Evolutionary conservation across 2,797 vertebrate genomes (phyloP).

Genomic region (Eutrigla gurnardus): DNA sequence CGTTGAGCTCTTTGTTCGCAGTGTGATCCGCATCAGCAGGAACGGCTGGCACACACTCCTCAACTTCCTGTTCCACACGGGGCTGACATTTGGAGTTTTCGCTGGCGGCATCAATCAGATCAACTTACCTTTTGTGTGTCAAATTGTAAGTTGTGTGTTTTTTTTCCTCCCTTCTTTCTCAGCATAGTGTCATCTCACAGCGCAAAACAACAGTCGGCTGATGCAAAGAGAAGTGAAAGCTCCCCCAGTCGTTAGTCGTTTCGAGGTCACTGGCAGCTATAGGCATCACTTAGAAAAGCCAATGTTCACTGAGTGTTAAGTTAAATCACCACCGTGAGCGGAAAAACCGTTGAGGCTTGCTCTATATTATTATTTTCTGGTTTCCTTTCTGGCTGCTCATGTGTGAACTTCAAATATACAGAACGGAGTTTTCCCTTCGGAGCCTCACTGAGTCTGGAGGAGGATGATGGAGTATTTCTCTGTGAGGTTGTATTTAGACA

Average conservation of each 20-base stretch:
- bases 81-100: slow-evolving; percentile 93
- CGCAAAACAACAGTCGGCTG: neutral
- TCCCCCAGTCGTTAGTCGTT: slow-evolving; percentile 1
- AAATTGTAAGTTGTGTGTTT: slow-evolving; percentile 88
- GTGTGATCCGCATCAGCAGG: slow-evolving; percentile 94
- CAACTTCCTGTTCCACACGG: slow-evolving; percentile 94
- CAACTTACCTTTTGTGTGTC: slow-evolving; percentile 91
- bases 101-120: slow-evolving; percentile 96
- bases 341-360: neutral
- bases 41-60: slow-evolving; percentile 95
- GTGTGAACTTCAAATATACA: slow-evolving; percentile 14
- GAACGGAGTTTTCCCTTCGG: neutral
- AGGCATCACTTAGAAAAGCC: neutral
- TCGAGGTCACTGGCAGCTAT: neutral
- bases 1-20: slow-evolving; percentile 67
- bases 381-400: slow-evolving; percentile 6
- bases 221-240: neutral
- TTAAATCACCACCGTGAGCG: neutral
- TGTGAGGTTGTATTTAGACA: neutral
- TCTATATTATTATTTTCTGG: slow-evolving; percentile 3
- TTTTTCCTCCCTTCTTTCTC: slow-evolving; percentile 1
- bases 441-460: too few relatives aligned
- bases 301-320: slow-evolving; percentile 13
- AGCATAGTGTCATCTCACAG: slow-evolving; percentile 3
- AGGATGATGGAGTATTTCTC: neutral